These are phyloP conservation scores for Peromyscus californicus DNA, from an alignment of 2,113 vertebrate species.

Conservation along the genomic window DNA sequence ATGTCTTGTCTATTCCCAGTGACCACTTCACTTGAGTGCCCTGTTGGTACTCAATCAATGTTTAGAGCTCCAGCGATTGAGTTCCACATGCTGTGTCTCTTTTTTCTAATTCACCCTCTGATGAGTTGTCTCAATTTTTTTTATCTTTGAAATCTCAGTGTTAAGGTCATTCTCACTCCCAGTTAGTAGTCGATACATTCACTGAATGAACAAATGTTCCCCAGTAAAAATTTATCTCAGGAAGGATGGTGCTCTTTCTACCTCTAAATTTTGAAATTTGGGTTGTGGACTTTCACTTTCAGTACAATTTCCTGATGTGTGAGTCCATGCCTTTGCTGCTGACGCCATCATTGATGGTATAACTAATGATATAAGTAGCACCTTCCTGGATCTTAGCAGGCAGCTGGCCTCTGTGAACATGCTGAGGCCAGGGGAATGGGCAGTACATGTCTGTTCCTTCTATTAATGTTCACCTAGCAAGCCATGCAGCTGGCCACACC, in stretches of 20 bases:
- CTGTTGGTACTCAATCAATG: background rate
- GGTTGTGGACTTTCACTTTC: background rate
- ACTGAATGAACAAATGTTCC: background rate
- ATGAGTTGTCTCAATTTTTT: background rate
- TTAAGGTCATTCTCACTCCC: background rate
- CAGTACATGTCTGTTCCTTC: background rate
- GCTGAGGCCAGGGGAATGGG: background rate
- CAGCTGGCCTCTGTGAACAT: background rate
- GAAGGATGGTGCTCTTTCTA: background rate
- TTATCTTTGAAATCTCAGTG: background rate
- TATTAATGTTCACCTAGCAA: background rate
- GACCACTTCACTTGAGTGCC: background rate
- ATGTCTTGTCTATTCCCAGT: background rate
- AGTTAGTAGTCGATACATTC: background rate
- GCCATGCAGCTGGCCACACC: background rate
- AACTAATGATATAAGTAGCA: slow-evolving; percentile 16
- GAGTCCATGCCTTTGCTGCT: slow-evolving; percentile 35
- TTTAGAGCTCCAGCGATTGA: background rate
- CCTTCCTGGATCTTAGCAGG: background rate
- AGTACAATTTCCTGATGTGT: slow-evolving; percentile 21
- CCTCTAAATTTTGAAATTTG: background rate
- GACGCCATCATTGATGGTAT: background rate
- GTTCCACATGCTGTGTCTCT: background rate
- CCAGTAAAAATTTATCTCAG: background rate
- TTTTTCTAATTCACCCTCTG: background rate